Conservation (phyloP, 2,797 vertebrate genomes). For the Taenioides sp. region DNA sequence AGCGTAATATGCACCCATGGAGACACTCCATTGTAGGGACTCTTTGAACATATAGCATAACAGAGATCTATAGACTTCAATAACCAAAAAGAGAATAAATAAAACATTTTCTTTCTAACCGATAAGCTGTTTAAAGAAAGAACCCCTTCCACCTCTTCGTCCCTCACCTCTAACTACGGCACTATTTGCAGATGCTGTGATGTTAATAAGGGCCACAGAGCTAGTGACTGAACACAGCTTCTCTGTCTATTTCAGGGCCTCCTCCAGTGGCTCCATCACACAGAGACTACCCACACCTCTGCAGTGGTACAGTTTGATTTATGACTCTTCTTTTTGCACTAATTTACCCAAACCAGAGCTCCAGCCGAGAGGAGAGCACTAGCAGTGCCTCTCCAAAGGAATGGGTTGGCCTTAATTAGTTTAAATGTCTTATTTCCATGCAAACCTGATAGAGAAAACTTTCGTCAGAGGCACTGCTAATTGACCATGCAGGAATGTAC, state of each 20-base stretch:
- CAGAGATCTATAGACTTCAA: no score
- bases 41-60: no score
- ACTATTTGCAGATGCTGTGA: slow-evolving; percentile 8
- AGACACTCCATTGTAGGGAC: no score
- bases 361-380: background rate
- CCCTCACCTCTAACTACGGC: background rate
- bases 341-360: slow-evolving; percentile 8
- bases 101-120: no score
- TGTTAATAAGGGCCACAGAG: slow-evolving; percentile 31
- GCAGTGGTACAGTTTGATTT: slow-evolving; percentile 19
- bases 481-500: background rate
- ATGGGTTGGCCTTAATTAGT: slow-evolving; percentile 6
- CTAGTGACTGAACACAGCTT: slow-evolving; percentile 16
- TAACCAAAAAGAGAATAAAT: no score
- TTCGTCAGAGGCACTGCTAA: background rate
- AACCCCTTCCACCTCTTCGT: background rate
- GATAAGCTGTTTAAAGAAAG: background rate
- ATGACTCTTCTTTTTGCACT: slow-evolving; percentile 5
- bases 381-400: background rate
- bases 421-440: background rate
- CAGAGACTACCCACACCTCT: slow-evolving; percentile 30
- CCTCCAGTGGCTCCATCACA: slow-evolving; percentile 22
- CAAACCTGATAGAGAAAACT: slow-evolving; percentile 6
- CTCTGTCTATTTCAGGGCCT: slow-evolving; percentile 41
- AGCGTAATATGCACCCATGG: no score